A percentile compares a stretch with the other conserved stretches of the same genome.
These are phyloP conservation scores for Zaprionus vittiger DNA, from an alignment of 1,140 invertebrate genomes.

Conservation along the genomic window DNA sequence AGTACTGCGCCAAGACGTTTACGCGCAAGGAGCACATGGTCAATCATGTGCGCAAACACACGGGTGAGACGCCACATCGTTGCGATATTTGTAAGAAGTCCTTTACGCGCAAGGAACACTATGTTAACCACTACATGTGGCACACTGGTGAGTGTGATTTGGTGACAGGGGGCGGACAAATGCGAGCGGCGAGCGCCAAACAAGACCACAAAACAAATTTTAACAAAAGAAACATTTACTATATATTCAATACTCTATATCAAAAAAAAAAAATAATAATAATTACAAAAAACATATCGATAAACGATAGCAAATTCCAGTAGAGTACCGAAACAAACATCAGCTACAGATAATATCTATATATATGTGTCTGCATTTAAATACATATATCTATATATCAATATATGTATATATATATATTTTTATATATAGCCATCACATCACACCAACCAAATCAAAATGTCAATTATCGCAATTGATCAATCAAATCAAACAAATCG, in stretches of 20 bases:
- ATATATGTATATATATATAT: constrained; percentile 40
- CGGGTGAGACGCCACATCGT: constrained; percentile 93
- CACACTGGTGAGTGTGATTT: constrained; percentile 89
- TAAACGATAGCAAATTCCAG: constrained; percentile 31
- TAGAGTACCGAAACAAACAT: constrained; percentile 49
- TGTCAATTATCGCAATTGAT: constrained; percentile 45
- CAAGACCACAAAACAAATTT: constrained; percentile 28
- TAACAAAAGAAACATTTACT: constrained; percentile 13
- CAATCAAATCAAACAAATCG: constrained; percentile 53
- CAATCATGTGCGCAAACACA: constrained; percentile 94
- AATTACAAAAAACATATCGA: constrained; percentile 12
- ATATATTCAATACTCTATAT: constrained; percentile 14
- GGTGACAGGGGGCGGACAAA: constrained; percentile 85
- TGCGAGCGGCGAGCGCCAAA: constrained; percentile 78
- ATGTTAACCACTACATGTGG: constrained; percentile 93
- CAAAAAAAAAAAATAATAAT: constrained; percentile 15
- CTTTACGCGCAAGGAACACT: constrained; percentile 93
- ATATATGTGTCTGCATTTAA: constrained; percentile 4
- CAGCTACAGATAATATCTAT: constrained; percentile 54
- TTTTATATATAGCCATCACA: constrained; percentile 68
- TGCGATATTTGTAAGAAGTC: constrained; percentile 94
- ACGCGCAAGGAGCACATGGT: constrained; percentile 94
- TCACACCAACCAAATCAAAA: constrained; percentile 73
- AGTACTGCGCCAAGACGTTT: constrained; percentile 94
- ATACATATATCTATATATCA: constrained; percentile 26